These are phyloP conservation scores for Neodon shergylaensis DNA, from an alignment of 2,113 vertebrate species.

Conservation along the genomic window DNA sequence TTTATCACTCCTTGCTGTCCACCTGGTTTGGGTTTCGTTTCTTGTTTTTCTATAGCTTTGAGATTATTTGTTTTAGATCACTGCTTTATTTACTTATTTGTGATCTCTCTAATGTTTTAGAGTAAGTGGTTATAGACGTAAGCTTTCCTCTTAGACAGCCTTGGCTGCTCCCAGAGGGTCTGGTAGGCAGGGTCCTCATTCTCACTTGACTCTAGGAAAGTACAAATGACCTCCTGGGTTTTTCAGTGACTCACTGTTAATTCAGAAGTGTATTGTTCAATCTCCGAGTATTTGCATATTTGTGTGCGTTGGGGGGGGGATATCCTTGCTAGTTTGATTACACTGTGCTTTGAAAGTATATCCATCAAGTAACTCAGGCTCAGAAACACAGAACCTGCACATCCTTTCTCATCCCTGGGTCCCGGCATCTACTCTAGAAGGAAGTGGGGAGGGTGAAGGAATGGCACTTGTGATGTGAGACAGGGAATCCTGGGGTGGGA, in stretches of 20 bases:
- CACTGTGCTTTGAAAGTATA: not conserved
- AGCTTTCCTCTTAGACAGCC: not conserved
- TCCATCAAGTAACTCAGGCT: not conserved
- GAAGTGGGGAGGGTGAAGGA: too few species aligned
- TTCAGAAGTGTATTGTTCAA: not conserved
- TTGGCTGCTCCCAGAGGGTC: not conserved
- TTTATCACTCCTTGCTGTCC: not conserved
- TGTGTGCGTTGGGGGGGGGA: not conserved
- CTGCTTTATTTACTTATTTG: not conserved
- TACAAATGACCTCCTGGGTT: not conserved
- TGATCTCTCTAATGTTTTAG: not conserved
- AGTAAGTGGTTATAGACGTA: too few species aligned
- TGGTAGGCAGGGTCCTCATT: not conserved
- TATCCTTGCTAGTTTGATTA: too few species aligned
- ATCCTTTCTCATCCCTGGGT: not conserved
- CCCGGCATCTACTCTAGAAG: not conserved
- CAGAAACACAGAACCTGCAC: not conserved
- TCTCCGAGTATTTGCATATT: not conserved
- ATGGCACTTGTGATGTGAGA: accelerated
- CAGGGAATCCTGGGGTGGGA: not conserved
- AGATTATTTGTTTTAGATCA: not conserved
- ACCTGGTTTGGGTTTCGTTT: not conserved
- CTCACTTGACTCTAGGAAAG: not conserved
- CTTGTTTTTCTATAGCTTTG: not conserved
- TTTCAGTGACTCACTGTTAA: not conserved